Percentiles rank a stretch among this genome's conserved stretches.
These are phyloP conservation scores for Sabatieria punctata DNA, from an alignment of 2,888 invertebrate genomes.

Conservation along the genomic window DNA sequence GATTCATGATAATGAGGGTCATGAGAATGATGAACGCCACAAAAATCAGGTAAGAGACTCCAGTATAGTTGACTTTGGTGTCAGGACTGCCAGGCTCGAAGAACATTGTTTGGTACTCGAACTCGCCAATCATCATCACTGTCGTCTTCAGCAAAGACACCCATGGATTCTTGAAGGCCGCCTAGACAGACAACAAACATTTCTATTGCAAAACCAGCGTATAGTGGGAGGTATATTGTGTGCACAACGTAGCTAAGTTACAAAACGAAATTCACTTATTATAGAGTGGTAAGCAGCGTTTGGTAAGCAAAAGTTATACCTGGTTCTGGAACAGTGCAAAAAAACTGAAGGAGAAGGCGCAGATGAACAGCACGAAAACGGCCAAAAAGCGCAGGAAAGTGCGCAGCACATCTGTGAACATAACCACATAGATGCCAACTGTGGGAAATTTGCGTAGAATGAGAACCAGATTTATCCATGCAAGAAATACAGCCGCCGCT, in stretches of 20 bases:
- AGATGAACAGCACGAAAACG: slow-evolving; percentile 32
- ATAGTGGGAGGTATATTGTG: too few relatives aligned
- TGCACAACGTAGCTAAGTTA: too few relatives aligned
- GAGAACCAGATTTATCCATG: slow-evolving; percentile 35
- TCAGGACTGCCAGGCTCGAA: slow-evolving; percentile 14
- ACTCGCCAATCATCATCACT: slow-evolving; percentile 35
- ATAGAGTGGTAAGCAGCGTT: too few relatives aligned
- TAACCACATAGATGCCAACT: slow-evolving; percentile 34
- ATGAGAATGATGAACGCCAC: slow-evolving; percentile 29
- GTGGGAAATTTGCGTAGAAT: slow-evolving; percentile 32
- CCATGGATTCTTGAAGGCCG: slow-evolving; percentile 24
- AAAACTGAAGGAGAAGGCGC: slow-evolving; percentile 28
- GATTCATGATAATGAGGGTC: slow-evolving; percentile 34
- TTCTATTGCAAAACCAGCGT: too few relatives aligned
- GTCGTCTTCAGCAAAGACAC: slow-evolving; percentile 29
- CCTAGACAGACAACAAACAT: too few relatives aligned
- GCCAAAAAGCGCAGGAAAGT: slow-evolving; percentile 33
- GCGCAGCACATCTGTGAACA: slow-evolving; percentile 33
- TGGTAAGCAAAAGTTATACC: too few relatives aligned
- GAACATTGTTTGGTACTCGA: slow-evolving; percentile 31
- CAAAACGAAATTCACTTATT: too few relatives aligned
- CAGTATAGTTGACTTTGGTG: slow-evolving; percentile 17
- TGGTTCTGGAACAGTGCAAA: slow-evolving; percentile 25
- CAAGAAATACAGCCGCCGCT: slow-evolving; percentile 36
- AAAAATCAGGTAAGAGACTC: slow-evolving; percentile 35